Evolutionary conservation across 2,888 invertebrate species (phyloP), one percentile per base, ranked within the genome.

Genomic region (Dastarcus helophoroides): DNA sequence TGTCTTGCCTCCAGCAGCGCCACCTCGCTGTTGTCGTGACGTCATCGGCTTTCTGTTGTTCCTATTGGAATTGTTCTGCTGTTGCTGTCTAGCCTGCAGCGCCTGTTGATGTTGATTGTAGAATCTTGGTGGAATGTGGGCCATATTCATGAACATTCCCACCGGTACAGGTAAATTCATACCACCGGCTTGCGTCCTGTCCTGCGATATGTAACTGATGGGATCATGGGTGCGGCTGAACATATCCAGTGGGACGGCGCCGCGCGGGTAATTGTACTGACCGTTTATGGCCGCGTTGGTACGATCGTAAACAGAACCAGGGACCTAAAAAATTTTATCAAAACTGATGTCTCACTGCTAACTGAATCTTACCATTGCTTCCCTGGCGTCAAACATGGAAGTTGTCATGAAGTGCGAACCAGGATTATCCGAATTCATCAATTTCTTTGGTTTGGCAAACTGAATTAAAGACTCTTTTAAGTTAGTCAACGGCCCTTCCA

Each of bases 331-430:
- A n/a, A n/a, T n/a, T n/a, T n/a, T n/a, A n/a, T n/a, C n/a, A n/a
- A n/a, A n/a, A n/a, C n/a, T n/a, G n/a, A n/a, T n/a, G n/a, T n/a
- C n/a, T n/a, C n/a, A n/a, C n/a, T n/a, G n/a, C n/a, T n/a, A n/a
- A n/a, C n/a, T n/a, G n/a, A n/a, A n/a, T n/a, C n/a, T n/a, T n/a
- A n/a, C 84, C 62, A 94, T 72, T 3, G 90, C 91, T 61, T 95
- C 94, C 43, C 94, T 73, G 9, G 95, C 95, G 63, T 94, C 93
- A 61, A 90, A 95, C 79, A 93, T 91, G 14, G 90, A 85, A 14
- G 88, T 91, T 32, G 86, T 88, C 95, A 97, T 95, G 58, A 95
- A 97, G 54, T 95, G 91, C 1, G 91, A 85, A 0, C 93, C 93
- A 2, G 95, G 95, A 62, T 95, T 97, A 33, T 86, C 76, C 0